Evolutionary conservation across 2,888 invertebrate species (phyloP), one percentile per base, ranked within the genome.

Genomic region (Tachina lurida): DNA sequence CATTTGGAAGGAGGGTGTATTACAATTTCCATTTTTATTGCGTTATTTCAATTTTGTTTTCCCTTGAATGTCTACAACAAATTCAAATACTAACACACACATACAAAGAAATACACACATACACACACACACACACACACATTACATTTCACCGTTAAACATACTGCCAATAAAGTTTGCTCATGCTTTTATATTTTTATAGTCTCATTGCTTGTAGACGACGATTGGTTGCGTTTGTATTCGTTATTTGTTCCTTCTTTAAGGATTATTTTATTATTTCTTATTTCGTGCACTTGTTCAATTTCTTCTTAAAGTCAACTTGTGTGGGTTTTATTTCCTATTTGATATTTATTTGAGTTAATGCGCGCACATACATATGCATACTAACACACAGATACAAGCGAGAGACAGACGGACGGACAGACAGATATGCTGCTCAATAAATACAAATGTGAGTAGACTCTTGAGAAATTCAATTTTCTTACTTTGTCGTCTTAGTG

Each of bases 1-100:
- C 52, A 76, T 80, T 80, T 71, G 52, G 76, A 70, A 67, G 52
- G 76, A 70, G 75, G 75, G 80, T 75, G 76, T 86, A 86, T 86
- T 83, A 86, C 86, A 86, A 86, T 86, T 86, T 86, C 83, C 86
- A 86, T 86, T 86, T 86, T 83, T 86, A 86, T 86, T 86, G 86
- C 86, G 86, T 86, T 86, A 86, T 86, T 86, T 86, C 86, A 86
- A 86, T 86, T 86, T 86, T 76, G 54, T 75, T 75, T 79, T 74
- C 58, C 67, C 67, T 65, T 43, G 19, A 43, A 63, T 71, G 10
- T 45, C 12, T 63, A 47, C 19, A 68, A 56, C 70, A 63, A 41
- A 70, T 39, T 67, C 43, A 31, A 12, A 45, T 31, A 52, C 9
- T 39, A 17, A 45, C 12, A 54, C n/a, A 63, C 63, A 71, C 3